Evolutionary conservation across 2,888 invertebrate species (phyloP), one percentile per base, ranked within the genome.

Genomic region (Lacanobia oleracea): DNA sequence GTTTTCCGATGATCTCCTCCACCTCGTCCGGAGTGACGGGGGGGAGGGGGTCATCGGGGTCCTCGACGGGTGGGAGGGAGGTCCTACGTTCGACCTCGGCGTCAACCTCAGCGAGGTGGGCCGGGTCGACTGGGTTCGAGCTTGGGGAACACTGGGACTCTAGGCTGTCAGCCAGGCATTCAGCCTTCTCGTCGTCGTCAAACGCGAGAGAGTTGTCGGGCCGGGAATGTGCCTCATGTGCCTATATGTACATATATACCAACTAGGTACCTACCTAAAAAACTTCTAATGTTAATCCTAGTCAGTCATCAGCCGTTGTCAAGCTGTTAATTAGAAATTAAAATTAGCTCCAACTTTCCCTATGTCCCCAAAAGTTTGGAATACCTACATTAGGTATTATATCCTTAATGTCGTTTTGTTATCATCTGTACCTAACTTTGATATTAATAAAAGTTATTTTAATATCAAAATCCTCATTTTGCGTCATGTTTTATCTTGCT

Each of bases 271-370:
- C 37, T 57, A 0, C 21, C 37, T 40, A 21, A 23, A 21, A 45
- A 63, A 45, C 21, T 57, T 37, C 8, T 14, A 7, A 57, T 23
- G 23, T 50, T 27, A 67, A 57, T 50, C 43, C 27, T 54, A 33
- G 21, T 18, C 50, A 18, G 40, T 37, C 12, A 3, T 23, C 50
- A 67, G 12, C 21, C 16, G n/a, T 56, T 21, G 12, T 16, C n/a
- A 23, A 56, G 54, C 48, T 75, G 21, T 40, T 72, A 43, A 73
- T 76, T 73, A 57, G 8, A 51, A 51, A 23, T 67, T 76, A 37
- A 45, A 73, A 57, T 73, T 57, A 51, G 45, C 45, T 23, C 10
- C 18, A 53, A 76, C 37, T 67, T 76, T 59, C 23, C 21, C n/a
- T 37, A 27, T 51, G 14, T 45, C 50, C 23, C 9, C 12, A 23